These are phyloP conservation scores for Chlorodrepanis virens DNA, from an alignment of 2,113 vertebrate species.

Conservation along the genomic window DNA sequence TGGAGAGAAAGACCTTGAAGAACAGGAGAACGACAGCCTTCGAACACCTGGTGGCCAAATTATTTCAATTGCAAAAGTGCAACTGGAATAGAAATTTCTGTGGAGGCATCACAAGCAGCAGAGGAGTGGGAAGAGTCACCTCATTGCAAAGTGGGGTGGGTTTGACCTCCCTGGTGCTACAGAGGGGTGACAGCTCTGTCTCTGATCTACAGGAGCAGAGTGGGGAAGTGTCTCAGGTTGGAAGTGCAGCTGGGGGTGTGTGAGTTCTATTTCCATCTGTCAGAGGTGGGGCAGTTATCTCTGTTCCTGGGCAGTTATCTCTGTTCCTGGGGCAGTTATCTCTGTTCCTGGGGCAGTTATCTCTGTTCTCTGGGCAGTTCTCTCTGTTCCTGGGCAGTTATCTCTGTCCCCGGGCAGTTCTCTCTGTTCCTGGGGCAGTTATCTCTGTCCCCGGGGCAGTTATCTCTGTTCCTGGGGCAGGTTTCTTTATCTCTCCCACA, in stretches of 20 bases:
- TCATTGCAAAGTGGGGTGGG: not conserved
- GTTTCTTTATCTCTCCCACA: too few species aligned
- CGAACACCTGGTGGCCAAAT: not conserved
- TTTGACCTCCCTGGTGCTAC: not conserved
- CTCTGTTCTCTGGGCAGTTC: too few species aligned
- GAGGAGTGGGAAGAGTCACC: not conserved
- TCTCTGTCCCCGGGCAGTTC: too few species aligned
- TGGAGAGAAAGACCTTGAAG: constrained; percentile 18
- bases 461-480: too few species aligned
- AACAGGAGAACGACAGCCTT: not conserved
- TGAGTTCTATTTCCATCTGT: not conserved
- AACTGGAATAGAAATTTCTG: not conserved
- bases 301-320: not conserved
- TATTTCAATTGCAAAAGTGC: not conserved
- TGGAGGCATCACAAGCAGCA: not conserved
- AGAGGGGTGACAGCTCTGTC: not conserved
- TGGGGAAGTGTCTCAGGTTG: not conserved
- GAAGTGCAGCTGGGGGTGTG: not conserved
- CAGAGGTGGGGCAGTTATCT: not conserved
- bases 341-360: too few species aligned
- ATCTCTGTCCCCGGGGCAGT: too few species aligned
- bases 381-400: too few species aligned
- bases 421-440: too few species aligned
- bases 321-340: too few species aligned
- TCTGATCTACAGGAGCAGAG: not conserved